These are phyloP conservation scores for Forbesichthys agassizii DNA, from an alignment of 2,113 vertebrate genomes.

Conservation along the genomic window DNA sequence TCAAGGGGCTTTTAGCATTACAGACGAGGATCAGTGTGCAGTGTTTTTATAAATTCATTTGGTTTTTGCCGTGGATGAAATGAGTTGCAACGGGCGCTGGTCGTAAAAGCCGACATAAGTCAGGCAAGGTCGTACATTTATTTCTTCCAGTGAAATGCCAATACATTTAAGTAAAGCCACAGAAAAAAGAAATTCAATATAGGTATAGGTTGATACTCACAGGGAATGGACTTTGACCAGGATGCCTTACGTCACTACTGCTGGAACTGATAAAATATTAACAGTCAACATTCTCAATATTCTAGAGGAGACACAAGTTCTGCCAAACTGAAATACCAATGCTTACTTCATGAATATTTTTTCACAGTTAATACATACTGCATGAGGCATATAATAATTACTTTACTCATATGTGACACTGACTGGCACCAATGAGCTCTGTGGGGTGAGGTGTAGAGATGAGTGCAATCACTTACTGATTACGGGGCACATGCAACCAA, in stretches of 20 bases:
- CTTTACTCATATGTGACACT: too few relatives aligned
- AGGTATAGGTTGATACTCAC: too few relatives aligned
- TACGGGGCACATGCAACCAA: too few relatives aligned
- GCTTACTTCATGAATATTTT: constrained; percentile 32
- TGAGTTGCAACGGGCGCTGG: not conserved
- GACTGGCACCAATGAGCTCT: too few relatives aligned
- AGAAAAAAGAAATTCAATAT: not conserved
- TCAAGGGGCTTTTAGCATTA: constrained; percentile 39
- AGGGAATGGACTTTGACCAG: not conserved
- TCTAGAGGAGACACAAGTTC: constrained; percentile 17
- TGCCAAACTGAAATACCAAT: not conserved
- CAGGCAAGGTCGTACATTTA: constrained; percentile 26
- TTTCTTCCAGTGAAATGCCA: constrained; percentile 26
- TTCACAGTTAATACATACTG: constrained; percentile 27
- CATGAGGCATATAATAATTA: not conserved
- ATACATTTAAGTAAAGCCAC: constrained; percentile 33
- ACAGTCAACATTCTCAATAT: constrained; percentile 34
- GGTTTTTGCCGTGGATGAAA: constrained; percentile 7
- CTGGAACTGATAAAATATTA: constrained; percentile 30
- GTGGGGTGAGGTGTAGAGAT: too few relatives aligned
- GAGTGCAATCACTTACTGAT: too few relatives aligned
- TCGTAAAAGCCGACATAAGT: constrained; percentile 15
- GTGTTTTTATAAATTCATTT: constrained; percentile 11
- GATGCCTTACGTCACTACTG: not conserved
- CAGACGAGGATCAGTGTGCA: constrained; percentile 29